A percentile compares a stretch with the other conserved stretches of the same genome.
phyloP scores from a whole-genome alignment of 2,888 invertebrate species.

The Morinoia aosen region DNA sequence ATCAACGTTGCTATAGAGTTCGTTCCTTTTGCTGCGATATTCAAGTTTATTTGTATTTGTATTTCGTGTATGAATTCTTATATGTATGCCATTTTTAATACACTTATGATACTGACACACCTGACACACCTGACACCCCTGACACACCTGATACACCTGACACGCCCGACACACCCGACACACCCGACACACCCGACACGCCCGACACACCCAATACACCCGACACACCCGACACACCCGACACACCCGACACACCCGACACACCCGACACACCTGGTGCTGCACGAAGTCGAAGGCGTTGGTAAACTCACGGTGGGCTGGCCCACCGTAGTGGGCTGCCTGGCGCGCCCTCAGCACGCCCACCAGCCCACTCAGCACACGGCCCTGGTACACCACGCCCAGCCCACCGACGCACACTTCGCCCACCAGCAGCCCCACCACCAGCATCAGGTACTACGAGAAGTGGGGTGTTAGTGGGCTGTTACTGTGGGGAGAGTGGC shows the following conservation, averaged over 20 bases:
- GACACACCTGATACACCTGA: too few species aligned
- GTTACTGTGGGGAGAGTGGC: too few species aligned
- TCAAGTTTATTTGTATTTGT: too few species aligned
- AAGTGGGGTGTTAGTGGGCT: not conserved
- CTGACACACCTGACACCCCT: not conserved
- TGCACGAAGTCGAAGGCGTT: conserved; percentile 64
- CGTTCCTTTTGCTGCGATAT: too few species aligned
- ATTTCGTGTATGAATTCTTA: too few species aligned
- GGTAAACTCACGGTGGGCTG: conserved; percentile 59
- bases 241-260: too few species aligned
- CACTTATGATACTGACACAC: not conserved
- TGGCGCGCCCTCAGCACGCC: conserved; percentile 54
- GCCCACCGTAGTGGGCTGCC: conserved; percentile 56
- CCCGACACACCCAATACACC: too few species aligned
- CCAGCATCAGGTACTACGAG: conserved; percentile 60
- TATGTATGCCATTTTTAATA: too few species aligned
- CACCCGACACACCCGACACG: too few species aligned
- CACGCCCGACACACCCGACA: too few species aligned
- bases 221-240: too few species aligned
- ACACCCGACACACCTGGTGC: conserved; percentile 56
- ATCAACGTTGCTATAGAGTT: too few species aligned
- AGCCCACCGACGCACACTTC: conserved; percentile 59
- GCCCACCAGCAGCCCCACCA: conserved; percentile 57
- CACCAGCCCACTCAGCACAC: conserved; percentile 54
- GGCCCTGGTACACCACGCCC: conserved; percentile 59